Evolutionary conservation across 2,797 vertebrate genomes (phyloP).

Genomic region (Muraenolepis orangiensis): DNA sequence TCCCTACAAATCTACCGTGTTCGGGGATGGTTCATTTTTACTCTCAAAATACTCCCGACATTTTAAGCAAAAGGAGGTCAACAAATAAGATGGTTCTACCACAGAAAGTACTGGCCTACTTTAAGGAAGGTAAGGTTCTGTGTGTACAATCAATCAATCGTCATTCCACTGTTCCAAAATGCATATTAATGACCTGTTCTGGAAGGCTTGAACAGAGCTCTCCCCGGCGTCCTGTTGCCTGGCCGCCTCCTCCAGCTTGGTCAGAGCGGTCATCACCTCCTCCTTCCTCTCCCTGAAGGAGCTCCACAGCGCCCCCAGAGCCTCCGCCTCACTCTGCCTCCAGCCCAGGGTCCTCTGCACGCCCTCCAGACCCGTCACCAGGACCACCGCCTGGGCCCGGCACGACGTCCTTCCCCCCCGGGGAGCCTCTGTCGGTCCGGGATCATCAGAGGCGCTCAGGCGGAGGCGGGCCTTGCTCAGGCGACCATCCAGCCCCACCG

Average conservation of each 20-base stretch:
- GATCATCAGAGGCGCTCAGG: slow-evolving; percentile 65
- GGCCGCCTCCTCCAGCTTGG: slow-evolving; percentile 80
- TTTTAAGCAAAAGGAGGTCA: background rate
- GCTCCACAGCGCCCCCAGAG: slow-evolving; percentile 75
- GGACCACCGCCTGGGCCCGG: slow-evolving; percentile 73
- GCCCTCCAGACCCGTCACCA: slow-evolving; percentile 74
- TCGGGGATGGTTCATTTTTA: too few relatives aligned
- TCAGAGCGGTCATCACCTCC: slow-evolving; percentile 80
- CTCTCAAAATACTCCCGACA: too few relatives aligned
- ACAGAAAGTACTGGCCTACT: background rate
- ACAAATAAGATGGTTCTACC: background rate
- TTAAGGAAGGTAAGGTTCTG: background rate
- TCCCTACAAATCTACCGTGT: too few relatives aligned
- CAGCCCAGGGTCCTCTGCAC: slow-evolving; percentile 81
- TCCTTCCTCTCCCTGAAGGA: slow-evolving; percentile 84
- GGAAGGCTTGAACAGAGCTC: slow-evolving; percentile 80
- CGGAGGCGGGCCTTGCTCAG: slow-evolving; percentile 88
- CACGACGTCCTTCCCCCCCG: slow-evolving; percentile 79
- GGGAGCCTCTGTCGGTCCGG: slow-evolving; percentile 69
- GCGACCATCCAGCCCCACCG: slow-evolving; percentile 79
- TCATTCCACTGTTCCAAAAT: background rate
- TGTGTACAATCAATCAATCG: background rate
- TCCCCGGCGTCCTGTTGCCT: slow-evolving; percentile 76
- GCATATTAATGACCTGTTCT: slow-evolving; percentile 81
- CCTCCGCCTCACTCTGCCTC: slow-evolving; percentile 87